Evolutionary conservation across 1,140 invertebrate species (phyloP).

Genomic region (Conopomorpha cramerella): DNA sequence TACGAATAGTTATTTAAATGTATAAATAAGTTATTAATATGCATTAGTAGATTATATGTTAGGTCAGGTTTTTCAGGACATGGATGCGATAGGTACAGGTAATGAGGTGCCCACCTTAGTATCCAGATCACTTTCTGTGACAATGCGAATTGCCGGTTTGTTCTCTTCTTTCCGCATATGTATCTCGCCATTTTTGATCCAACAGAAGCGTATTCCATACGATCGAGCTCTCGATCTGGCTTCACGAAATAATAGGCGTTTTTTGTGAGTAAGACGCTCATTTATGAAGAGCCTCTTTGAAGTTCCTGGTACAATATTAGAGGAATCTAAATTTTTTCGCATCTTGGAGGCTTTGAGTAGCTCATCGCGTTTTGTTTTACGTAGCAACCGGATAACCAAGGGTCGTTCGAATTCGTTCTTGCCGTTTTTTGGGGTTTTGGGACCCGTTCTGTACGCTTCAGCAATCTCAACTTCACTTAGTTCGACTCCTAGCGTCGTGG

Average conservation of each 20-base stretch:
- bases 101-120: not conserved
- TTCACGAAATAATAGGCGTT: not conserved
- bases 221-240: not conserved
- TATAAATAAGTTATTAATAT: too few species aligned
- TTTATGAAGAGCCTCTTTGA: slow-evolving; percentile 7
- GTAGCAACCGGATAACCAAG: not conserved
- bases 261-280: not conserved
- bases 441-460: not conserved
- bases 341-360: not conserved
- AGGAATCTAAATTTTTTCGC: not conserved
- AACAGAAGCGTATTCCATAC: not conserved
- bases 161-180: not conserved
- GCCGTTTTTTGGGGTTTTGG: not conserved
- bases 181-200: not conserved
- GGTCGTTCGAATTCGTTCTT: too few species aligned
- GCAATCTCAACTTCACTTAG: not conserved
- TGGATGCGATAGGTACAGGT: too few species aligned
- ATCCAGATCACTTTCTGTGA: not conserved
- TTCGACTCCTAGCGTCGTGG: not conserved
- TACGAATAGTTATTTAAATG: too few species aligned
- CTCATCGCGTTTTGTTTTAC: not conserved
- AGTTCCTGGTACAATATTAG: not conserved
- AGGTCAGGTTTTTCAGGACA: too few species aligned
- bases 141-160: not conserved
- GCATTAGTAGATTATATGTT: too few species aligned